Evolutionary conservation across 2,797 vertebrate genomes (phyloP).

Genomic region (Euthynnus affinis): DNA sequence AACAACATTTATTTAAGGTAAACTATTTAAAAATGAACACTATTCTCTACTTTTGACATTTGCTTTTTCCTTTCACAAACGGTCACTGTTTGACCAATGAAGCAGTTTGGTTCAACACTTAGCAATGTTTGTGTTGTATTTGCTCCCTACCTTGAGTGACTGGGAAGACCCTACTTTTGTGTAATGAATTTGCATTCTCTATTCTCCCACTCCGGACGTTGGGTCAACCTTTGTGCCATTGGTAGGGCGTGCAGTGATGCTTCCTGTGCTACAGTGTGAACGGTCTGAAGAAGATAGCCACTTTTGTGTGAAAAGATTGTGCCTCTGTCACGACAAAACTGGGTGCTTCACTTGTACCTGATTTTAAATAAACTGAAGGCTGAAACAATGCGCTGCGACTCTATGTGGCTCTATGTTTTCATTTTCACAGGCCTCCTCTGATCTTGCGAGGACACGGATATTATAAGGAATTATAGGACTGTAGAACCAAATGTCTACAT

Average conservation of each 20-base stretch:
- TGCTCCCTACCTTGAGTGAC: conserved; percentile 23
- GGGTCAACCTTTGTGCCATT: conserved; percentile 54
- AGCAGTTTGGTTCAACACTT: conserved; percentile 14
- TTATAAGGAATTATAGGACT: conserved; percentile 8
- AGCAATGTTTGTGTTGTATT: conserved; percentile 10
- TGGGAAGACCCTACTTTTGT: conserved; percentile 29
- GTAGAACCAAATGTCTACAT: conserved; percentile 15
- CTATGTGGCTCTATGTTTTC: no score
- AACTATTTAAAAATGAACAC: conserved; percentile 7
- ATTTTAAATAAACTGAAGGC: conserved; percentile 80
- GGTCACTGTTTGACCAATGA: conserved; percentile 14
- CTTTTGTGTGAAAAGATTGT: conserved; percentile 55
- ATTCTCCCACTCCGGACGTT: conserved; percentile 35
- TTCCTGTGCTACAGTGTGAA: conserved; percentile 34
- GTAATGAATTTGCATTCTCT: conserved; percentile 43
- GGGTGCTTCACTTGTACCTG: conserved; percentile 63
- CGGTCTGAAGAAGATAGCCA: not conserved
- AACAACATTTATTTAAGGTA: not conserved
- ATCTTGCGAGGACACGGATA: conserved; percentile 1
- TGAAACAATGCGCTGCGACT: conserved; percentile 14
- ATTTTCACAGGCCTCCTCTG: not conserved
- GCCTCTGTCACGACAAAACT: conserved; percentile 54
- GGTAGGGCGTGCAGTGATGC: conserved; percentile 48
- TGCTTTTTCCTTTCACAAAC: not conserved
- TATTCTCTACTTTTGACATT: not conserved